phyloP scores from a whole-genome alignment of 2,888 invertebrate species.

The Mactromeris polynyma region DNA sequence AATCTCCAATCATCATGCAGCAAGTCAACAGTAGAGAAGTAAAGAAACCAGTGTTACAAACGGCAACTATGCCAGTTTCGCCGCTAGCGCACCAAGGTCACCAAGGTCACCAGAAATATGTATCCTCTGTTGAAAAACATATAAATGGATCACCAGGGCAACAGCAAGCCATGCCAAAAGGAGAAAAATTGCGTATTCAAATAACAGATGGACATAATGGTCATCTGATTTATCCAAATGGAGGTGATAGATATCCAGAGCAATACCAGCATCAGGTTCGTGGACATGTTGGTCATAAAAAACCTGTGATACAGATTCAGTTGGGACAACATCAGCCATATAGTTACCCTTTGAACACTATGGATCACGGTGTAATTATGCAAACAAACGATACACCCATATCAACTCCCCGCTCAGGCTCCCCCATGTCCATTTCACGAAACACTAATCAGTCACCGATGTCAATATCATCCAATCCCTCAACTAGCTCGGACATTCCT shows the following conservation, averaged over 20 bases:
- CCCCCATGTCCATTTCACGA: slow-evolving; percentile 85
- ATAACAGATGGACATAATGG: slow-evolving; percentile 68
- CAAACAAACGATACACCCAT: slow-evolving; percentile 76
- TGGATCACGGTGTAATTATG: slow-evolving; percentile 34
- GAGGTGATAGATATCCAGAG: slow-evolving; percentile 86
- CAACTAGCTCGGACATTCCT: slow-evolving; percentile 86
- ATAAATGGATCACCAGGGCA: slow-evolving; percentile 80
- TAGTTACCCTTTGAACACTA: slow-evolving; percentile 24
- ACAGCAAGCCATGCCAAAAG: slow-evolving; percentile 46
- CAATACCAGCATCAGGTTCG: slow-evolving; percentile 84
- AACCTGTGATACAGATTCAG: slow-evolving; percentile 57
- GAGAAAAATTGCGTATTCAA: slow-evolving; percentile 74
- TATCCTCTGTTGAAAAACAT: slow-evolving; percentile 84
- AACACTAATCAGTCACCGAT: slow-evolving; percentile 86
- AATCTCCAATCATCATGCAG: slow-evolving; percentile 98
- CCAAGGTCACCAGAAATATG: slow-evolving; percentile 75
- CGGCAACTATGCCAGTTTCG: slow-evolving; percentile 95
- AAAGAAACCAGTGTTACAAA: slow-evolving; percentile 97
- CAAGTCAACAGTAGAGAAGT: slow-evolving; percentile 97
- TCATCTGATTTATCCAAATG: slow-evolving; percentile 56
- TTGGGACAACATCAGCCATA: slow-evolving; percentile 32
- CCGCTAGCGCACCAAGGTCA: slow-evolving; percentile 87
- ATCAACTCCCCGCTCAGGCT: slow-evolving; percentile 85
- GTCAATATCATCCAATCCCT: slow-evolving; percentile 86
- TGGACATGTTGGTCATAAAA: slow-evolving; percentile 39